A percentile compares a stretch with the other conserved stretches of the same genome.
Conservation (phyloP, 2,797 vertebrate species). For the Arrhamphus sclerolepis region DNA sequence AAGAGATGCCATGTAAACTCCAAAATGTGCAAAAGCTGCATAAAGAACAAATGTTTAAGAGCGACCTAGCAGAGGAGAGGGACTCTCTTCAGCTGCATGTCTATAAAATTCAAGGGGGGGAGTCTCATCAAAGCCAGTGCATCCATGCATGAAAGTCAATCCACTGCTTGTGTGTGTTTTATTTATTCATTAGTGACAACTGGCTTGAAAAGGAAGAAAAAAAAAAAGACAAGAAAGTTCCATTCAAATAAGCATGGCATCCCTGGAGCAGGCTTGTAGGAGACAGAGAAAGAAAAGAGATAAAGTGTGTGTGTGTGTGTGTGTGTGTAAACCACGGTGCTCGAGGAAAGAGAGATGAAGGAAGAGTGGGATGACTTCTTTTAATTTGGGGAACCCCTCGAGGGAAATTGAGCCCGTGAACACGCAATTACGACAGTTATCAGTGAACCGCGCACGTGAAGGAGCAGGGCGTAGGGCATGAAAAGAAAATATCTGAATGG, state of each 20-base stretch:
- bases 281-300: slow-evolving; percentile 41
- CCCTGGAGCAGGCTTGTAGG: slow-evolving; percentile 64
- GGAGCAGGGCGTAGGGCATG: slow-evolving; percentile 57
- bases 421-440: slow-evolving; percentile 82
- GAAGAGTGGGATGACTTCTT: slow-evolving; percentile 80
- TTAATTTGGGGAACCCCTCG: slow-evolving; percentile 82
- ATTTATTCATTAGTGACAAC: slow-evolving; percentile 84
- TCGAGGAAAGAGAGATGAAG: slow-evolving; percentile 63
- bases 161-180: slow-evolving; percentile 80
- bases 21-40: slow-evolving; percentile 51
- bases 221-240: slow-evolving; percentile 74
- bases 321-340: slow-evolving; percentile 49
- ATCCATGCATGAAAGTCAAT: slow-evolving; percentile 83
- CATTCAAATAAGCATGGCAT: slow-evolving; percentile 78
- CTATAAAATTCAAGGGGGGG: slow-evolving; percentile 49
- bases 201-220: slow-evolving; percentile 68
- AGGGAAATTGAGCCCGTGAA: slow-evolving; percentile 79
- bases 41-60: slow-evolving; percentile 61
- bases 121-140: slow-evolving; percentile 75
- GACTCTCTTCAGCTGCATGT: slow-evolving; percentile 72
- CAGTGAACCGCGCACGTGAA: slow-evolving; percentile 70
- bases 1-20: slow-evolving; percentile 20
- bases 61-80: slow-evolving; percentile 48
- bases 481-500: slow-evolving; percentile 64
- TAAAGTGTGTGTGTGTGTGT: slow-evolving; percentile 11